Percentiles rank a stretch among this genome's conserved stretches.
These are phyloP conservation scores for Macrophya annulata DNA, from an alignment of 2,888 invertebrate species.

Conservation along the genomic window DNA sequence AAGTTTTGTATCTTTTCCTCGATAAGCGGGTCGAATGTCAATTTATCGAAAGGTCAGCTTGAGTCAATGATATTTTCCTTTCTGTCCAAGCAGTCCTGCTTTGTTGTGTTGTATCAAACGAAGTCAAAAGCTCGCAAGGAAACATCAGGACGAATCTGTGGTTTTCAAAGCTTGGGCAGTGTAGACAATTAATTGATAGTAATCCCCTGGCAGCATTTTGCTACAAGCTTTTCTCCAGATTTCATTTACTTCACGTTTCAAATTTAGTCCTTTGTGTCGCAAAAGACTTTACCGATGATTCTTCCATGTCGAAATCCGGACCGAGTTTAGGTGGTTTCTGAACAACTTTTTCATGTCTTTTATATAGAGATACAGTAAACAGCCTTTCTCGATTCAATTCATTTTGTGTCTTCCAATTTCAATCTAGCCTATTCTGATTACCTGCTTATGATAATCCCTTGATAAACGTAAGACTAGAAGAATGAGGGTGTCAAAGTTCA, in stretches of 20 bases:
- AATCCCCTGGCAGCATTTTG: neutral
- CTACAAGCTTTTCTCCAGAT: neutral
- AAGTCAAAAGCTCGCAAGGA: neutral
- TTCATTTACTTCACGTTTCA: neutral
- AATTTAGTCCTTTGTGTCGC: neutral
- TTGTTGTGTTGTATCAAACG: neutral
- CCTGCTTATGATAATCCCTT: conserved; percentile 25
- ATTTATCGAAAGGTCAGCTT: conserved; percentile 27
- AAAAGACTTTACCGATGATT: conserved; percentile 21
- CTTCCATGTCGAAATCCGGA: neutral
- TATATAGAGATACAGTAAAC: neutral
- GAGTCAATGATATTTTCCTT: conserved; percentile 30
- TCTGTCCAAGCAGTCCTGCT: neutral
- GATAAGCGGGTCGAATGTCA: conserved; percentile 35
- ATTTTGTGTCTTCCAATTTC: conserved; percentile 15
- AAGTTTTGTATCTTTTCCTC: conserved; percentile 23
- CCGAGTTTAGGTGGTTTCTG: neutral
- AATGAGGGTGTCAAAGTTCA: neutral
- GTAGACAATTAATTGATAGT: neutral
- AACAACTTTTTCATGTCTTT: neutral
- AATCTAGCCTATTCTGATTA: neutral
- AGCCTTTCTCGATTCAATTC: neutral
- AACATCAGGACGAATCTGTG: neutral
- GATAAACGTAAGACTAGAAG: neutral
- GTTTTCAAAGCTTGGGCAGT: neutral